Evolutionary conservation across 2,888 invertebrate species (phyloP).

Genomic region (Quadroppia sp.): DNA sequence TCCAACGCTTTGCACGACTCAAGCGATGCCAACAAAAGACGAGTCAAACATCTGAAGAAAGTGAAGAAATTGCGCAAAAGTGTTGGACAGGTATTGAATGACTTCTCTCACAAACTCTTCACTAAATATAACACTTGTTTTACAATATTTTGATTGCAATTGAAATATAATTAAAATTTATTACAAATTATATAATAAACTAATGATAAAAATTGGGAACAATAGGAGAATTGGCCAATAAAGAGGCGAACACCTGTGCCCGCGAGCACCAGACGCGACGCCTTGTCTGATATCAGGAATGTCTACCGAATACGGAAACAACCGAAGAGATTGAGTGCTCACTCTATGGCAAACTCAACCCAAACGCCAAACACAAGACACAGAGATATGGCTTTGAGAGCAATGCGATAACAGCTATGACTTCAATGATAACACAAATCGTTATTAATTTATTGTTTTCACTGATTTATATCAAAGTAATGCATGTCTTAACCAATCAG

Average conservation of each 20-base stretch:
- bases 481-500: not conserved
- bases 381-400: not conserved
- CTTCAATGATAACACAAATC: not conserved
- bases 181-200: no score
- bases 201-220: not conserved
- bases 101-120: not conserved
- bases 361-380: not conserved
- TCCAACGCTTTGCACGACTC: not conserved
- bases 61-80: slow-evolving; percentile 16
- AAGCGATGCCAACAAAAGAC: slow-evolving; percentile 17
- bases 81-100: slow-evolving; percentile 31
- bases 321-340: not conserved
- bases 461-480: not conserved
- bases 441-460: slow-evolving; percentile 9
- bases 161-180: no score
- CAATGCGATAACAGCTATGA: slow-evolving; percentile 17
- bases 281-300: slow-evolving; percentile 11
- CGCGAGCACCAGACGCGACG: not conserved
- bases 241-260: slow-evolving; percentile 11
- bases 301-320: slow-evolving; percentile 7
- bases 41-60: slow-evolving; percentile 24
- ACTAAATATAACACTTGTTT: not conserved
- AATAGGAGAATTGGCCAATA: slow-evolving; percentile 42
- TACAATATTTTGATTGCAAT: not conserved
- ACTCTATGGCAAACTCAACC: not conserved